Percentiles rank a stretch among this genome's conserved stretches.
phyloP scores from a whole-genome alignment of 2,797 vertebrate genomes.

The Lacerta agilis region DNA sequence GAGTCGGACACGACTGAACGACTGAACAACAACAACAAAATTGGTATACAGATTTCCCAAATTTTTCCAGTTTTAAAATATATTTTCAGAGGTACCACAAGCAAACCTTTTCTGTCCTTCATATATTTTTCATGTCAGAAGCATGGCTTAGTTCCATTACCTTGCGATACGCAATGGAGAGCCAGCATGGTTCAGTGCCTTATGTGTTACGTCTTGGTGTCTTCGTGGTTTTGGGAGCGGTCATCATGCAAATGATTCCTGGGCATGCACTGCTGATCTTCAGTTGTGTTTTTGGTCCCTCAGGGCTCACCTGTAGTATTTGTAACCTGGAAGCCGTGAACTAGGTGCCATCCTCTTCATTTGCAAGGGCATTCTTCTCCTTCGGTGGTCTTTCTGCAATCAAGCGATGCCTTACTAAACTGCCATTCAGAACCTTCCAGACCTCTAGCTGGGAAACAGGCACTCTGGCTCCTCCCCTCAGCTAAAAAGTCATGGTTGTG shows the following conservation, averaged over 20 bases:
- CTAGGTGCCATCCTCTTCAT: background rate
- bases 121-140: background rate
- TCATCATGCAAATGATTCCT: background rate
- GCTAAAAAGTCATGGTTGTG: background rate
- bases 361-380: background rate
- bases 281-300: background rate
- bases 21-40: no score
- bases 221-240: background rate
- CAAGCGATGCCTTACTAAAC: background rate
- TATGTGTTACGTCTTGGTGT: background rate
- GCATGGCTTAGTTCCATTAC: background rate
- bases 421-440: background rate
- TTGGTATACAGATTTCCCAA: background rate
- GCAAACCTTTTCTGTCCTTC: background rate
- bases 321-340: background rate
- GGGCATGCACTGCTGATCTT: background rate
- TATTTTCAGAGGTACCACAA: background rate
- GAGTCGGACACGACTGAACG: no score
- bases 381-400: background rate
- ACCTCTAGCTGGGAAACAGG: background rate
- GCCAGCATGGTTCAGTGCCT: background rate
- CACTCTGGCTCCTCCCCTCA: no score
- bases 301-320: background rate
- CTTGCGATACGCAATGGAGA: background rate
- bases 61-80: background rate